Conservation (phyloP, 2,113 vertebrate species). For the Paratilapia polleni region DNA sequence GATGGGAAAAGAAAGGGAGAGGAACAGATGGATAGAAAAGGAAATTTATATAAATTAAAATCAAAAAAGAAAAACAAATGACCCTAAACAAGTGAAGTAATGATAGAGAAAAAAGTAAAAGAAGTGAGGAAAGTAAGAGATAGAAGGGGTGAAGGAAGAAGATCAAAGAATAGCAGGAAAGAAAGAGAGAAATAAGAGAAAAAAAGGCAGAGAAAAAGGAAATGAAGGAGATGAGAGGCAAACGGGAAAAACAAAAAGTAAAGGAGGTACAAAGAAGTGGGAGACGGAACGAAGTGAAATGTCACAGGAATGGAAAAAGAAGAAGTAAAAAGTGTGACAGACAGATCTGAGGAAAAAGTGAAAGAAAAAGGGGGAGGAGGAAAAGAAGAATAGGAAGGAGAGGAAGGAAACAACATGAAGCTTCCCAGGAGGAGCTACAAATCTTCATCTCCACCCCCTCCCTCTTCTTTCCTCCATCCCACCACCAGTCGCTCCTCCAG, state of each 20-base stretch:
- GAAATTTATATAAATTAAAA: not conserved
- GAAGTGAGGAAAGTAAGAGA: not conserved
- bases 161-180: too few species aligned
- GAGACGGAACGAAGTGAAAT: not conserved
- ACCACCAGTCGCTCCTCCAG: conserved; percentile 39
- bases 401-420: not conserved
- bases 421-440: conserved; percentile 14
- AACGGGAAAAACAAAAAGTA: not conserved
- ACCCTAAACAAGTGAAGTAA: not conserved
- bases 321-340: not conserved
- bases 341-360: conserved; percentile 53
- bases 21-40: too few species aligned
- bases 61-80: not conserved
- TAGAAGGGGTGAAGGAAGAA: not conserved
- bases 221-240: not conserved
- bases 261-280: not conserved
- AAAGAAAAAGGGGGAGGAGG: conserved; percentile 80
- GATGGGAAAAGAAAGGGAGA: too few species aligned
- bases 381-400: not conserved
- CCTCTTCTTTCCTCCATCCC: not conserved
- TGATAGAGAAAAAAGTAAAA: not conserved
- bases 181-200: not conserved
- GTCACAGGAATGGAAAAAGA: not conserved
- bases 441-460: conserved; percentile 1
- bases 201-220: not conserved